Evolutionary conservation across 2,797 vertebrate genomes (phyloP).

Genomic region (Falco biarmicus): DNA sequence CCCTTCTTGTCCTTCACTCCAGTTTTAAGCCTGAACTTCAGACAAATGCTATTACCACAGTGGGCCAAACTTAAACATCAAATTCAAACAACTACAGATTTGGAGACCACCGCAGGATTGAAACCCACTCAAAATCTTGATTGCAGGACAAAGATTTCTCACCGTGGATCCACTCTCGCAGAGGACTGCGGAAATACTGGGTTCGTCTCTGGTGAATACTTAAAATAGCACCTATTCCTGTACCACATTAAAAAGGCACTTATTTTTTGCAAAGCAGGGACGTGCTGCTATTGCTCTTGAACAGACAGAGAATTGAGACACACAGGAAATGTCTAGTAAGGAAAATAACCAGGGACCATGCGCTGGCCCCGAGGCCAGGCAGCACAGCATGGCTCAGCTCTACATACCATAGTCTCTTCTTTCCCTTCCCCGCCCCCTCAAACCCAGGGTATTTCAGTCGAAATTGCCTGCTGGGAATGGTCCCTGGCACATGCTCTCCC

Average conservation of each 20-base stretch:
- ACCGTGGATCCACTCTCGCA: neutral
- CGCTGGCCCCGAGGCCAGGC: neutral
- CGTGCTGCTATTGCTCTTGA: conserved; percentile 5
- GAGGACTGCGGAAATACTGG: neutral
- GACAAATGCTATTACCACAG: neutral
- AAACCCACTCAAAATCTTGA: neutral
- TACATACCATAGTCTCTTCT: conserved; percentile 12
- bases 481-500: conserved; percentile 20
- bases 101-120: neutral
- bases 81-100: neutral
- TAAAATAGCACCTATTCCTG: conserved; percentile 57
- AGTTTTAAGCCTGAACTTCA: neutral
- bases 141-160: neutral
- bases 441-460: neutral
- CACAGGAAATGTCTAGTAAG: conserved; percentile 49
- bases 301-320: conserved; percentile 11
- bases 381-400: neutral
- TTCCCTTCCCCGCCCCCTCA: neutral
- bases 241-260: conserved; percentile 7
- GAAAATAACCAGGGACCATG: conserved; percentile 35
- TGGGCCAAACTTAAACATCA: neutral
- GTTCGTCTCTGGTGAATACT: neutral
- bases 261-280: neutral
- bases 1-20: neutral
- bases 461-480: conserved; percentile 32